Conservation (phyloP, 2,888 invertebrate species). For the Scaptomyza reducta region DNA sequence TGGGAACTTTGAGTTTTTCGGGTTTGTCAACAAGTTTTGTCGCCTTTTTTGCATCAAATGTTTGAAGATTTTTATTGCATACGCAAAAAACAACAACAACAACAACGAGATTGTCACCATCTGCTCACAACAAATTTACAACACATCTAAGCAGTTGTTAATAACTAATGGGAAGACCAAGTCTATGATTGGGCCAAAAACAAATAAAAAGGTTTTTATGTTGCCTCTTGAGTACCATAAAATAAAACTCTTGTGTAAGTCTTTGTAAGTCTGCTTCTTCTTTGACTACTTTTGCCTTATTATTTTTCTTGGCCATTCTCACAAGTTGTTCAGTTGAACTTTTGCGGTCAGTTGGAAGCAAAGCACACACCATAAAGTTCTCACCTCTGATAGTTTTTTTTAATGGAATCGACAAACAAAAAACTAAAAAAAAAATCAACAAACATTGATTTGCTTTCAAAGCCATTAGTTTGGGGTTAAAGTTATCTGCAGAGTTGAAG, state of each 20-base stretch:
- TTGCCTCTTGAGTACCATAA: constrained; percentile 38
- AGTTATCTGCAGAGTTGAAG: constrained; percentile 1
- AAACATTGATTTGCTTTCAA: constrained; percentile 12
- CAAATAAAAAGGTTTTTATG: constrained; percentile 35
- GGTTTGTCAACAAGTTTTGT: constrained; percentile 38
- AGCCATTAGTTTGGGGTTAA: not conserved
- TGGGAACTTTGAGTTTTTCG: constrained; percentile 35
- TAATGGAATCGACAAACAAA: constrained; percentile 3
- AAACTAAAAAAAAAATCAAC: not conserved
- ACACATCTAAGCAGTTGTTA: constrained; percentile 37
- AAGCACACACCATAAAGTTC: constrained; percentile 37
- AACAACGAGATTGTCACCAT: constrained; percentile 20
- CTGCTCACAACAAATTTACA: constrained; percentile 26
- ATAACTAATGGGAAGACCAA: constrained; percentile 34
- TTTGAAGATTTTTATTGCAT: constrained; percentile 34
- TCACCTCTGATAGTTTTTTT: constrained; percentile 34
- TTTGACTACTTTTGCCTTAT: not conserved
- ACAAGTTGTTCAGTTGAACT: constrained; percentile 15
- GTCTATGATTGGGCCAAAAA: constrained; percentile 19
- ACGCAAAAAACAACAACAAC: constrained; percentile 17
- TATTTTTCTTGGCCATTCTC: not conserved
- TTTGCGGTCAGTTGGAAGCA: constrained; percentile 12
- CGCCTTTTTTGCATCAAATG: constrained; percentile 16
- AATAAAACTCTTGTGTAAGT: constrained; percentile 44
- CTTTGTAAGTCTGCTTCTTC: not conserved